These are phyloP conservation scores for Sicus ferrugineus DNA, from an alignment of 2,888 invertebrate species.

Conservation along the genomic window DNA sequence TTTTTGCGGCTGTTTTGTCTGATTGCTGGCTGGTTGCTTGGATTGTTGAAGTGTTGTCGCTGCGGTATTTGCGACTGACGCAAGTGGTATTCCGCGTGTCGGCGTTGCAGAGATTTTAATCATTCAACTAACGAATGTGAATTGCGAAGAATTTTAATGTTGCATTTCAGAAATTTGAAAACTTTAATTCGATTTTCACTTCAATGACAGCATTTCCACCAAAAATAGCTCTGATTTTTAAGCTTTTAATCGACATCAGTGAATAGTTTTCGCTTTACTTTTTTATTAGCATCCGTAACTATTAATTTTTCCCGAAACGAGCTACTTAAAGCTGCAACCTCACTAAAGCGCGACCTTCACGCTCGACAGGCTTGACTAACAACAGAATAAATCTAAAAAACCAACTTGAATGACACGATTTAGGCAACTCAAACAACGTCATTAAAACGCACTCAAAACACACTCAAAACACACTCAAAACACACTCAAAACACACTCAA, in stretches of 20 bases:
- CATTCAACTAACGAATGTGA: background rate
- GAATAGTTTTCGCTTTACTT: too few species aligned
- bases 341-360: background rate
- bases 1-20: background rate
- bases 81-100: background rate
- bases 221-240: too few species aligned
- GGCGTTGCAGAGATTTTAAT: conserved; percentile 1
- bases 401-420: background rate
- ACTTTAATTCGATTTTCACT: background rate
- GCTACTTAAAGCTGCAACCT: background rate
- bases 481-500: background rate
- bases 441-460: background rate
- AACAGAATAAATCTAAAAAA: background rate
- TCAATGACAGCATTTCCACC: too few species aligned
- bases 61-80: background rate
- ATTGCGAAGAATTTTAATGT: background rate
- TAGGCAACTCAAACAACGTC: background rate
- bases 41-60: background rate
- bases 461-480: conserved; percentile 3
- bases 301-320: background rate
- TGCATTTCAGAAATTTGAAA: too few species aligned
- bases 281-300: too few species aligned
- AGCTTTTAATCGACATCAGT: too few species aligned
- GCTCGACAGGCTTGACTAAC: background rate
- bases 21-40: background rate